Base-by-base conservation (phyloP, 92 coral and sea anemone genomes). In the Epizoanthus scotinus region DNA sequence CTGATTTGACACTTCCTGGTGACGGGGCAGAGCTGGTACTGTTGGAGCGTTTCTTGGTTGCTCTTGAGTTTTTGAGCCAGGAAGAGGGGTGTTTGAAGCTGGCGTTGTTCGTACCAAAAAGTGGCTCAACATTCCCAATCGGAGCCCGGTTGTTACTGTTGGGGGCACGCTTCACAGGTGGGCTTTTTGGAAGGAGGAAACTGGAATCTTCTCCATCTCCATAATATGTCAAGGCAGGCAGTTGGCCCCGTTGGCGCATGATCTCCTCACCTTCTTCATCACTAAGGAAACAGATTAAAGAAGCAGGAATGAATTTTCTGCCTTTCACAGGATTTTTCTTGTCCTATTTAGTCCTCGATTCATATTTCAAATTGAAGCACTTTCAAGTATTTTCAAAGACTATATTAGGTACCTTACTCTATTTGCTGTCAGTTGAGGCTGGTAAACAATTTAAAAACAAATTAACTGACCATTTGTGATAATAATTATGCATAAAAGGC, bases 211-310 rank as follows among this genome's bases (percentile, higher is more conserved):
- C 84, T 19, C 87, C 86, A 7, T 91, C 92, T 10, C 90, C 64
- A 28, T 88, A 83, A 50, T 90, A 90, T 0, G 94, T 93, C 22
- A 92, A 82, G 3, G 89, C 92, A 42, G 94, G 94, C 40, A 86
- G 65, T 53, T 92, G 94, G 14, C 97, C 95, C 62, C 99, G 82
- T 57, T 94, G 93, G 22, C 99, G 67, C 29, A 95, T 57, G 24
- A 93, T 88, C 57, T 95, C 99, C 54, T 95, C 99, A n/a, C 99
- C 99, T 84, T 95, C 99, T 63, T 95, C 99, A 71, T 95, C 99
- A 78, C 99, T 95, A 70, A 24, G 66, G 56, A 85, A 21, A 36
- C 14, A 19, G 71, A 63, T 65, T 28, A 12, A 7, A 27, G 0
- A 60, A 20, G 5, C 57, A 71, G 67, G 8, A 36, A 2, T 2